Evolutionary conservation across 2,113 vertebrate species (phyloP).

Genomic region (Dasyurus viverrinus): DNA sequence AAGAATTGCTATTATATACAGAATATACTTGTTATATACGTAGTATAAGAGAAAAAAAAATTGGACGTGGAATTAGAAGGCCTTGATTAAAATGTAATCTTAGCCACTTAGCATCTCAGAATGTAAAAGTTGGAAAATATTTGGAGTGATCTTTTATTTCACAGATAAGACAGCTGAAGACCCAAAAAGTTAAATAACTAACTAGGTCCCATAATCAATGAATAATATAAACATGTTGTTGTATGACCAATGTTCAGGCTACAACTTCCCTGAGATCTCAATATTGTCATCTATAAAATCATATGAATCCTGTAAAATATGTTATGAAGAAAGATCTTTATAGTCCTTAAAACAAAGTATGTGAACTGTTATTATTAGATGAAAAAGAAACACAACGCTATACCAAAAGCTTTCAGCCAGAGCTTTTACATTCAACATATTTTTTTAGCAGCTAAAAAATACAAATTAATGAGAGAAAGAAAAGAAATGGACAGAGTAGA

Average conservation of each 20-base stretch:
- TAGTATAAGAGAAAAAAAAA: background rate
- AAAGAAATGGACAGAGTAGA: background rate
- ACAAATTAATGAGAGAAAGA: background rate
- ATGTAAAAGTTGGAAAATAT: too few species aligned
- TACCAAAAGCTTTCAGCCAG: background rate
- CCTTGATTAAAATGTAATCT: background rate
- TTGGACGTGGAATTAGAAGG: background rate
- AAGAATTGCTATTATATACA: background rate
- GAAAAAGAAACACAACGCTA: background rate
- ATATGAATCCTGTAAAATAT: background rate
- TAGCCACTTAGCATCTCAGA: background rate
- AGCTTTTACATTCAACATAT: background rate
- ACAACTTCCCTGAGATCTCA: background rate
- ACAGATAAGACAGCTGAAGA: too few species aligned
- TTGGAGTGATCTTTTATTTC: too few species aligned
- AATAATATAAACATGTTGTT: too few species aligned
- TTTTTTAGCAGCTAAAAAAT: conserved; percentile 3
- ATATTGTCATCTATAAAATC: background rate
- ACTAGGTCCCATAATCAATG: too few species aligned
- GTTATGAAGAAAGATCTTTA: background rate
- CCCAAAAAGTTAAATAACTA: too few species aligned
- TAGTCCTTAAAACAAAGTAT: background rate
- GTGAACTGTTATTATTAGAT: background rate
- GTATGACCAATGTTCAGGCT: too few species aligned
- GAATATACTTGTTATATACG: background rate